These are phyloP conservation scores for Calephelis perditalis DNA, from an alignment of 2,888 invertebrate species.

Conservation along the genomic window DNA sequence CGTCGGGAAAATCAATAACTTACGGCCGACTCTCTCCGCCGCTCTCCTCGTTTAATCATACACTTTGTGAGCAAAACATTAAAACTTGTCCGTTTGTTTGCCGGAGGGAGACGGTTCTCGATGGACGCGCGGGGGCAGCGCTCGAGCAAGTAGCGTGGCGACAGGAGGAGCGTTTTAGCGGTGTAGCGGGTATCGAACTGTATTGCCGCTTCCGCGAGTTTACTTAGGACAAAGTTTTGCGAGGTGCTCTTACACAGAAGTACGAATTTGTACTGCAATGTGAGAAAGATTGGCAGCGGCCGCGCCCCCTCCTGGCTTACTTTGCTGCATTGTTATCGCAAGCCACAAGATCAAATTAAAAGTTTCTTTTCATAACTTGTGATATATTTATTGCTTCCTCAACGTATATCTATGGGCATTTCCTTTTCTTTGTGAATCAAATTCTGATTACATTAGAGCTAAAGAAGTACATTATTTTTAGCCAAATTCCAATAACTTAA, in stretches of 20 bases:
- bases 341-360: constrained; percentile 61
- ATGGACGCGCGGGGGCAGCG: constrained; percentile 35
- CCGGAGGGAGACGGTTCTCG: constrained; percentile 61
- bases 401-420: constrained; percentile 31
- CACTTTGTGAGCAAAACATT: constrained; percentile 79
- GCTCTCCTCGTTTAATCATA: constrained; percentile 78
- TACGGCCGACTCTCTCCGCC: constrained; percentile 76
- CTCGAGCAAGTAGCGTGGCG: constrained; percentile 39
- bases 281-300: constrained; percentile 62
- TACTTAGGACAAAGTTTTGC: constrained; percentile 73
- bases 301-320: constrained; percentile 49
- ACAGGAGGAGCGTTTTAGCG: constrained; percentile 38
- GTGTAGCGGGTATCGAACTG: constrained; percentile 45
- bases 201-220: constrained; percentile 56
- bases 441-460: not conserved
- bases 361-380: constrained; percentile 61
- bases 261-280: constrained; percentile 69
- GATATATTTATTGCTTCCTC: constrained; percentile 35
- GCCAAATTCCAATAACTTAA: too few species aligned
- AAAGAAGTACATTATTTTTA: too few species aligned
- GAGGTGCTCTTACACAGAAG: constrained; percentile 74
- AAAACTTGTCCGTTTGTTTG: constrained; percentile 78
- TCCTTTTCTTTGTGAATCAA: constrained; percentile 31
- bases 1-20: constrained; percentile 79
- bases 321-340: constrained; percentile 66